Conservation (phyloP, 2,113 vertebrate species). For the Ciconia stormi region DNA sequence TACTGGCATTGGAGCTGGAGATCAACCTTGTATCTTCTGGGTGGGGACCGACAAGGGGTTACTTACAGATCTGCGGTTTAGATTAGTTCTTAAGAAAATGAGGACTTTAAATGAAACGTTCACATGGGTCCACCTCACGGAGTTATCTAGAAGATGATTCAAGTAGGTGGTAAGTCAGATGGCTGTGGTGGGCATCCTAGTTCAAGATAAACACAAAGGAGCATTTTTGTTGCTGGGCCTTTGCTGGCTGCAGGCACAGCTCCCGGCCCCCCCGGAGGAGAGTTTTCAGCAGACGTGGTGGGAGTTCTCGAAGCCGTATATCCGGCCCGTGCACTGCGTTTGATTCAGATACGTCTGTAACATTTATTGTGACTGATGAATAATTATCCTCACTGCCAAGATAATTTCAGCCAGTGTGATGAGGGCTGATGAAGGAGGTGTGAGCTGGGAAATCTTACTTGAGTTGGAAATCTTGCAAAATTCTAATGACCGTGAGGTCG, state of each 20-base stretch:
- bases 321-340: accelerated
- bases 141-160: not conserved
- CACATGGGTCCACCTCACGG: not conserved
- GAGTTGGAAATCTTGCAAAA: conserved; percentile 47
- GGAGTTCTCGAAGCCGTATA: not conserved
- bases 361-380: conserved; percentile 37
- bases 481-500: conserved; percentile 5
- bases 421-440: conserved; percentile 64
- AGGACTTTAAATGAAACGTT: not conserved
- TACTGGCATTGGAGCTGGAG: not conserved
- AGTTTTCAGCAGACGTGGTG: not conserved
- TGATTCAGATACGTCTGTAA: not conserved
- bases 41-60: not conserved
- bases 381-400: conserved; percentile 43
- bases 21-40: not conserved
- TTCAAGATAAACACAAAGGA: not conserved
- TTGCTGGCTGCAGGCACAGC: not conserved
- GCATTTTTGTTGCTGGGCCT: not conserved
- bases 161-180: not conserved
- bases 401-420: conserved; percentile 34
- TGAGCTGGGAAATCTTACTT: conserved; percentile 56
- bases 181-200: not conserved
- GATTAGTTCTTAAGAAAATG: not conserved
- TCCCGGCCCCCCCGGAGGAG: not conserved
- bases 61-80: not conserved